phyloP scores from a whole-genome alignment of 2,888 invertebrate genomes.

The Amphiduros pacificus region DNA sequence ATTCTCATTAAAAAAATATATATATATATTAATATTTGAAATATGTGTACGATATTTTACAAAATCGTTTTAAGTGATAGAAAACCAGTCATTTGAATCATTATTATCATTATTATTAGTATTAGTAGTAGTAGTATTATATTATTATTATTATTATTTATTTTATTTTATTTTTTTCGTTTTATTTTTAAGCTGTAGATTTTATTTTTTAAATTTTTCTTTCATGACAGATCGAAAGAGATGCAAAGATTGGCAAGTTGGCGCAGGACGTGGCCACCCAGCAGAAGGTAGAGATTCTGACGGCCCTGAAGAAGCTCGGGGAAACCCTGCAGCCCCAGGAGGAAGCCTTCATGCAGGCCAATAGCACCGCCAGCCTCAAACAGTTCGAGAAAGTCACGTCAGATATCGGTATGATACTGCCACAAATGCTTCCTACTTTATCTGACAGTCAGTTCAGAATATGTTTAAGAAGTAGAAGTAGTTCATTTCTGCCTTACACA shows the following conservation, averaged over 20 bases:
- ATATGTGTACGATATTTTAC: background rate
- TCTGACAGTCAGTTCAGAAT: no score
- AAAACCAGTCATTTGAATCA: no score
- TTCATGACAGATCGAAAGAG: slow-evolving; percentile 62
- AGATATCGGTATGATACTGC: slow-evolving; percentile 42
- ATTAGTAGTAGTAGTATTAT: background rate
- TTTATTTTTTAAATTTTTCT: background rate
- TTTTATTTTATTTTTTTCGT: background rate
- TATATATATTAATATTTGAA: background rate
- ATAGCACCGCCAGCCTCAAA: slow-evolving; percentile 57
- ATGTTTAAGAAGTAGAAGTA: background rate
- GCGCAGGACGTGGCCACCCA: slow-evolving; percentile 61
- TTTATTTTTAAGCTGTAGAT: background rate
- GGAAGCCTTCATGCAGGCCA: slow-evolving; percentile 56
- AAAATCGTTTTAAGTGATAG: background rate
- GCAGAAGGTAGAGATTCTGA: slow-evolving; percentile 64
- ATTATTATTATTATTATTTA: background rate
- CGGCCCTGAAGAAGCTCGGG: slow-evolving; percentile 62
- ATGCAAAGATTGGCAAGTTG: slow-evolving; percentile 68
- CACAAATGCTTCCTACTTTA: background rate
- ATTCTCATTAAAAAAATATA: background rate
- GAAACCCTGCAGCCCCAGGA: slow-evolving; percentile 59
- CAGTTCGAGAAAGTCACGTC: slow-evolving; percentile 60
- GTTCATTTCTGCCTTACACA: background rate
- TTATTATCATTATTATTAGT: no score